Percentiles rank a stretch among this genome's conserved stretches.
Evolutionary conservation across 2,113 vertebrate genomes (phyloP).

Genomic region (Accipiter cooperii): DNA sequence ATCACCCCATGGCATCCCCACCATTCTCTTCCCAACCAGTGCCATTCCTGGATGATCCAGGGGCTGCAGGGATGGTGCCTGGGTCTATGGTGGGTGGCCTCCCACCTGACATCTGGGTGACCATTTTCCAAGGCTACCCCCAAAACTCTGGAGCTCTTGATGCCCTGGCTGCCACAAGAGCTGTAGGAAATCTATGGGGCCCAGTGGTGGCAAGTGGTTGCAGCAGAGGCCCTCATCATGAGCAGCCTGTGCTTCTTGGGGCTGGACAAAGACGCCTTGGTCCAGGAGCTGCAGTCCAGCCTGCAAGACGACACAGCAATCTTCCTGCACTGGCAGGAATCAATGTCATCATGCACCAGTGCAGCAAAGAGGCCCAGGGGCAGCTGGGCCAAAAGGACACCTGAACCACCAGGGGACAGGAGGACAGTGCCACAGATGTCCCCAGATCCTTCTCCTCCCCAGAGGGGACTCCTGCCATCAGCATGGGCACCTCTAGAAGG

Average conservation of each 20-base stretch:
- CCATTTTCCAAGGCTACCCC: not conserved
- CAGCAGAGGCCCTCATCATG: not conserved
- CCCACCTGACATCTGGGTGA: not conserved
- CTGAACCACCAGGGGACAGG: not conserved
- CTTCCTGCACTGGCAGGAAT: not conserved
- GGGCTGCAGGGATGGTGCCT: not conserved
- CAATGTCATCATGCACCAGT: too few species aligned
- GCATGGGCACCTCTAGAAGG: not conserved
- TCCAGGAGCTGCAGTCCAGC: not conserved
- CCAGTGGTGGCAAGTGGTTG: not conserved
- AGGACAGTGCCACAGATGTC: fast-evolving
- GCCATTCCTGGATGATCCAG: not conserved
- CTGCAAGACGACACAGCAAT: not conserved
- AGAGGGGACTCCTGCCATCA: not conserved
- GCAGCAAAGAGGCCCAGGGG: not conserved
- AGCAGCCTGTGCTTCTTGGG: not conserved
- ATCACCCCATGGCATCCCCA: not conserved
- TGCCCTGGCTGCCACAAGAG: not conserved
- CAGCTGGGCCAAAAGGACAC: not conserved
- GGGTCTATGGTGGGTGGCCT: not conserved
- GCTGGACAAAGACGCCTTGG: not conserved
- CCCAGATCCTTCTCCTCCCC: not conserved
- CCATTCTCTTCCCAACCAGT: not conserved
- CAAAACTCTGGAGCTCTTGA: not conserved
- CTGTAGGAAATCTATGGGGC: not conserved